These are phyloP conservation scores for Acromyrmex echinatior DNA, from an alignment of 1,140 invertebrate species.

Conservation along the genomic window DNA sequence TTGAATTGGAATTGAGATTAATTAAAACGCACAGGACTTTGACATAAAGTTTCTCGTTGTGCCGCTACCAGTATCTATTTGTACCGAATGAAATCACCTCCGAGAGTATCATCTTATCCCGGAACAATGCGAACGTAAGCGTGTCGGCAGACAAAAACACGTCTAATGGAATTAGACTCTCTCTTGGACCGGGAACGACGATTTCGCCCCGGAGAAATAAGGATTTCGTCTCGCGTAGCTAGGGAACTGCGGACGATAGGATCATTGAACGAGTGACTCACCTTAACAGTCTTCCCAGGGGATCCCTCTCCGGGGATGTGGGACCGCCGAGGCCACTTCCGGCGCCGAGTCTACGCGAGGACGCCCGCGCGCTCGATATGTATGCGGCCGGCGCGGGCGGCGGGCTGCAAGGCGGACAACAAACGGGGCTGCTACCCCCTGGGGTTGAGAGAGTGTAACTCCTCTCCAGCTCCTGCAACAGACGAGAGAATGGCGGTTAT, in stretches of 20 bases:
- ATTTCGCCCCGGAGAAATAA: conserved; percentile 47
- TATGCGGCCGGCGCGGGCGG: conserved; percentile 82
- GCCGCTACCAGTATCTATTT: conserved; percentile 29
- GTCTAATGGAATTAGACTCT: conserved; percentile 51
- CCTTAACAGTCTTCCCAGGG: conserved; percentile 82
- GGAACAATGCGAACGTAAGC: conserved; percentile 6
- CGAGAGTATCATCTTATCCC: conserved; percentile 21
- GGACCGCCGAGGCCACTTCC: conserved; percentile 76
- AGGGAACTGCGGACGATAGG: not conserved
- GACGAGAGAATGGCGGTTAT: conserved; percentile 44
- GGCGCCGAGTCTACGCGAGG: conserved; percentile 79
- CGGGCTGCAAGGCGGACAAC: conserved; percentile 81
- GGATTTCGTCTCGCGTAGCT: not conserved
- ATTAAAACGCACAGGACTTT: conserved; percentile 27
- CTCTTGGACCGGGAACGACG: not conserved
- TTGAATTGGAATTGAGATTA: conserved; percentile 22
- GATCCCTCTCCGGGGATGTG: conserved; percentile 83
- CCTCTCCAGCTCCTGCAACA: conserved; percentile 81
- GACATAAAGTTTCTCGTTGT: conserved; percentile 31
- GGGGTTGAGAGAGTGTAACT: conserved; percentile 82
- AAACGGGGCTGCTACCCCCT: conserved; percentile 80
- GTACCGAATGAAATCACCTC: conserved; percentile 20
- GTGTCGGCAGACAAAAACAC: conserved; percentile 30
- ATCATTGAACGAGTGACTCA: conserved; percentile 57
- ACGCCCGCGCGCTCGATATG: conserved; percentile 83